Evolutionary conservation across 2,113 vertebrate species (phyloP), one percentile per base, ranked within the genome.

Genomic region (Dermatemys mawii): DNA sequence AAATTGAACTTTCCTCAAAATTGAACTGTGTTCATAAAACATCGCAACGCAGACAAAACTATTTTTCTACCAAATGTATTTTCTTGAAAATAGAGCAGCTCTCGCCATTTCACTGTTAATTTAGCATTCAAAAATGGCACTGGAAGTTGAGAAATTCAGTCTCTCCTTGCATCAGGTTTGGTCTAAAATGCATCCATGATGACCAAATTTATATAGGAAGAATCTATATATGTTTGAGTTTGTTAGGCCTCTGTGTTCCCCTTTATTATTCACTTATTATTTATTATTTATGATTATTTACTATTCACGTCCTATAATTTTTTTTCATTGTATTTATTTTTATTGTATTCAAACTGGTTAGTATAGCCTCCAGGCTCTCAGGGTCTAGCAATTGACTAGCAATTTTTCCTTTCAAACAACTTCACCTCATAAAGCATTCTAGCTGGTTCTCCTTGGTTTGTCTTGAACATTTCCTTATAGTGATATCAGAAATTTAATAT

Each of bases 281-380:
- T n/a, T n/a, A n/a, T n/a, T n/a, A n/a, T n/a, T n/a, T n/a, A n/a
- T n/a, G n/a, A n/a, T n/a, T n/a, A n/a, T n/a, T n/a, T n/a, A n/a
- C 32, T 5, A 60, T 63, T 49, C 5, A 35, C 19, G 46, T 87
- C 50, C 26, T 82, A 49, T 55, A 60, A 75, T 54, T 94, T 63
- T 46, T 94, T n/a, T 57, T 48, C n/a, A 38, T 70, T 70, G 9
- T 21, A 81, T 48, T n/a, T 57, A 27, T 91, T 92, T 90, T 35
- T 22, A 55, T n/a, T n/a, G n/a, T n/a, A 91, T 90, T 97, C 94
- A 87, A 94, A 97, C 91, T 97, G 92, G 92, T 92, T 97, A 94
- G 88, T 96, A 90, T 96, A 86, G 93, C 94, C 87, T 91, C 78
- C 89, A 92, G 80, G 89, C 82, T 92, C 82, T 88, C 55, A 46